Conservation (phyloP, 2,888 invertebrate species). For the Opisthograptis luteolata region DNA sequence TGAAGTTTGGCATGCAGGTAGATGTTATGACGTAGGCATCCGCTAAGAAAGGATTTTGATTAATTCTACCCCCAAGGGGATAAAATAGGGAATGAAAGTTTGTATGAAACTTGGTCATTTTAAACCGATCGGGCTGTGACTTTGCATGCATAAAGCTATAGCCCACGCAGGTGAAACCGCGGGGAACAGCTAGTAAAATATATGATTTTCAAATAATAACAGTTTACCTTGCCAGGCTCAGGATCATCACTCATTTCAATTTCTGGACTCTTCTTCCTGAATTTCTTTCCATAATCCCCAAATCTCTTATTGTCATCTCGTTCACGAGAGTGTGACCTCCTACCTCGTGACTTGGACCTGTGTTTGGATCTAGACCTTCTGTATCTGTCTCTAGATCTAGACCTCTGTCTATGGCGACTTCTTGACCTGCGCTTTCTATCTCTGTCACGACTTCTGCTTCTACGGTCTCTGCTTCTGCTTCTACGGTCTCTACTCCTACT, state of each 20-base stretch:
- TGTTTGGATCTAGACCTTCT: slow-evolving; percentile 53
- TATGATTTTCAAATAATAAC: too few species aligned
- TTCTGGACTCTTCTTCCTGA: slow-evolving; percentile 75
- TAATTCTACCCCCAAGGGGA: too few species aligned
- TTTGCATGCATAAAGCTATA: too few species aligned
- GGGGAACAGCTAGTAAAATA: too few species aligned
- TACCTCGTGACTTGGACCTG: slow-evolving; percentile 43
- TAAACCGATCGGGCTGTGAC: too few species aligned
- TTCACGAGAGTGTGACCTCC: slow-evolving; percentile 43
- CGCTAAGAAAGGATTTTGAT: too few species aligned
- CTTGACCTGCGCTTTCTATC: slow-evolving; percentile 50
- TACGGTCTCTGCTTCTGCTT: slow-evolving; percentile 54
- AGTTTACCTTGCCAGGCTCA: slow-evolving; percentile 89
- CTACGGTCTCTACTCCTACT: slow-evolving; percentile 51
- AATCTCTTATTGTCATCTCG: slow-evolving; percentile 30
- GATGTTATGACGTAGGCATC: too few species aligned
- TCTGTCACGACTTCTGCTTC: slow-evolving; percentile 45
- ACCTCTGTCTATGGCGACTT: slow-evolving; percentile 40
- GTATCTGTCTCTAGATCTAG: slow-evolving; percentile 46
- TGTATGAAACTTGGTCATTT: too few species aligned
- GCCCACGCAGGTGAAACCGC: too few species aligned
- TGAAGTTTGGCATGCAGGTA: too few species aligned
- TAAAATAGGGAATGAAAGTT: too few species aligned
- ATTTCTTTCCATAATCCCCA: slow-evolving; percentile 65
- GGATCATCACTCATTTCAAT: slow-evolving; percentile 88